Conservation (phyloP, 2,113 vertebrate species). For the Myotis lucifugus region DNA sequence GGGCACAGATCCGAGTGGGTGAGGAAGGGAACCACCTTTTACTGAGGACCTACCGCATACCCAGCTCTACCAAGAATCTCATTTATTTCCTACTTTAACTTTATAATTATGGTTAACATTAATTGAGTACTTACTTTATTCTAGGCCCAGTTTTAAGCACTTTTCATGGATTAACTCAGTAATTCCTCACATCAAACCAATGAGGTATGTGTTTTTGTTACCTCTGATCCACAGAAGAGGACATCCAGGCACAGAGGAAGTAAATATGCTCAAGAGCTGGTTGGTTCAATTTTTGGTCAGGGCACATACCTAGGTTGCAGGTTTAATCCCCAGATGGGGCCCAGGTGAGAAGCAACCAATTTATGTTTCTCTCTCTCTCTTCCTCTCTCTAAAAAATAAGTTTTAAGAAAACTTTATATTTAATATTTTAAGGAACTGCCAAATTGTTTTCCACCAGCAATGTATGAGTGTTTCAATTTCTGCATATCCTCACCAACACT, state of each 20-base stretch:
- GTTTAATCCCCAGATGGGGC: neutral
- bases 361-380: neutral
- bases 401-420: neutral
- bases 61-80: neutral
- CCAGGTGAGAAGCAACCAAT: neutral
- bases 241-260: neutral
- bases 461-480: neutral
- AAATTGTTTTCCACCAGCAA: conserved; percentile 36
- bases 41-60: neutral
- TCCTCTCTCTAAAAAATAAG: neutral
- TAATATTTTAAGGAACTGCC: neutral
- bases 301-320: neutral
- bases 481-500: neutral
- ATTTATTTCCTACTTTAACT: neutral
- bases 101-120: conserved; percentile 17
- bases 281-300: neutral
- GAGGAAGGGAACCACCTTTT: neutral
- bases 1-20: neutral
- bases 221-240: neutral
- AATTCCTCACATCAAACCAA: conserved; percentile 1
- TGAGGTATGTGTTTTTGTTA: neutral
- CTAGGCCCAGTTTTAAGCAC: neutral
- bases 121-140: neutral
- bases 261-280: neutral
- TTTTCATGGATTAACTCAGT: neutral